These are phyloP conservation scores for Xiphorhynchus erythropygius DNA, from an alignment of 2,797 vertebrate genomes.

Conservation along the genomic window DNA sequence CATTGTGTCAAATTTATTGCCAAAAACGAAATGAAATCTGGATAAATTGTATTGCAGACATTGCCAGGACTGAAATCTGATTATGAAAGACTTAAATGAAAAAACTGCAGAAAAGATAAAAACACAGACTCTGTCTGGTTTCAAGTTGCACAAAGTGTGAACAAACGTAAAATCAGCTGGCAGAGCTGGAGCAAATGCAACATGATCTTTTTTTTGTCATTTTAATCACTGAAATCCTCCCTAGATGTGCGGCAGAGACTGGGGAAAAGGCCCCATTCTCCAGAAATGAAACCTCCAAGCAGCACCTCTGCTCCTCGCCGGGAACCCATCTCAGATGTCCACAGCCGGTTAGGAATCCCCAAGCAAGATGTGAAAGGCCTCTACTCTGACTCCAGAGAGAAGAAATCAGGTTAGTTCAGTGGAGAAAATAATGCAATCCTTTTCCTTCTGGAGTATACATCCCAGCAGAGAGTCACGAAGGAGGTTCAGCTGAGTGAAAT, in stretches of 20 bases:
- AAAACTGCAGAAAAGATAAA: not conserved
- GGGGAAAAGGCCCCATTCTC: conserved; percentile 90
- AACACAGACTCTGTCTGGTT: not conserved
- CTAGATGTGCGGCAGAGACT: conserved; percentile 91
- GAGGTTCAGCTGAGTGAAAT: not conserved
- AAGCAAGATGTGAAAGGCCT: conserved; percentile 82
- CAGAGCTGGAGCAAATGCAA: not conserved
- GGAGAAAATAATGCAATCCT: not conserved
- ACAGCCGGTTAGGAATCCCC: conserved; percentile 89
- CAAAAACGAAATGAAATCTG: not conserved
- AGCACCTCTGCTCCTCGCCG: conserved; percentile 76
- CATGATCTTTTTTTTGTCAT: not conserved
- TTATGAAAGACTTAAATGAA: not conserved
- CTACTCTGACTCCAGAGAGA: conserved; percentile 86
- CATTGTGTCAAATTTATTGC: not conserved
- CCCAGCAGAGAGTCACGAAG: not conserved
- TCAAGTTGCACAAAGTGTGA: not conserved
- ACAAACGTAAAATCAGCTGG: not conserved
- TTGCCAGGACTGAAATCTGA: not conserved
- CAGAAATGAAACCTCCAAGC: conserved; percentile 80
- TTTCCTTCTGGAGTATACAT: not conserved
- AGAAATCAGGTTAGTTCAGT: conserved; percentile 84
- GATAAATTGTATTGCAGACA: not conserved
- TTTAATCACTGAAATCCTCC: conserved; percentile 4
- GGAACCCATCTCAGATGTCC: conserved; percentile 89